Base-by-base conservation (phyloP, 2,113 vertebrate species). In the Chloroceryle aenea region DNA sequence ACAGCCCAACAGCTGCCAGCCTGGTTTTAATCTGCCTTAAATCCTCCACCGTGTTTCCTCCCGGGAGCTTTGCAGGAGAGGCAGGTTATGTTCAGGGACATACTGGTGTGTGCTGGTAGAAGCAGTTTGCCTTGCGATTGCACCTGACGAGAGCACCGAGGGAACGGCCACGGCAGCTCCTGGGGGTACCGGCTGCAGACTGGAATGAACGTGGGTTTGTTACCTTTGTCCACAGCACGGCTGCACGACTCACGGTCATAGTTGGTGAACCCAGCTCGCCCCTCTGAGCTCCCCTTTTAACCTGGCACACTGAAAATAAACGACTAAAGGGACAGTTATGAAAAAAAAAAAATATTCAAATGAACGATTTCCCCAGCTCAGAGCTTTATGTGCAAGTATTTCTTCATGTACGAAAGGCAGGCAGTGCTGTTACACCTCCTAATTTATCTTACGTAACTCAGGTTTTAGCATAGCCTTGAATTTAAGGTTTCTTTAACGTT, bases 101-200 rank as follows among this genome's bases (percentile, higher is more conserved):
- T 0, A 1, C 26, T 2, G 13, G 45, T 3, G 6, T 8, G 5
- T 6, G 1, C 4, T 0, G 1, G 11, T 1, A 14, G 19, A 55
- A 42, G 42, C 6, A 0, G 20, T 20, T 7, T n/a, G 19, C 20
- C 53, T 25, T 25, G 15, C 6, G 5, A 18, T 47, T 10, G 3
- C 34, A 8, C 40, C 12, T 40, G 4, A 25, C 1, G 5, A 21
- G 13, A 32, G 14, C 7, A 5, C 0, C 0, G 26, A 8, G 14
- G 19, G 42, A 40, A 34, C 3, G 4, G 10, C 5, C 2, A 27
- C 5, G 1, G 8, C 9, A 4, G 2, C 68, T 66, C 32, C 34
- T 32, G 48, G 3, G 2, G 50, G 59, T 23, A 15, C 38, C 10
- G 0, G 16, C 1, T 9, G 10, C 17, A 6, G 2, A 7, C 27